Percentiles rank a stretch among this genome's conserved stretches.
Conservation (phyloP, 2,113 vertebrate genomes). For the Pampusana beccarii region DNA sequence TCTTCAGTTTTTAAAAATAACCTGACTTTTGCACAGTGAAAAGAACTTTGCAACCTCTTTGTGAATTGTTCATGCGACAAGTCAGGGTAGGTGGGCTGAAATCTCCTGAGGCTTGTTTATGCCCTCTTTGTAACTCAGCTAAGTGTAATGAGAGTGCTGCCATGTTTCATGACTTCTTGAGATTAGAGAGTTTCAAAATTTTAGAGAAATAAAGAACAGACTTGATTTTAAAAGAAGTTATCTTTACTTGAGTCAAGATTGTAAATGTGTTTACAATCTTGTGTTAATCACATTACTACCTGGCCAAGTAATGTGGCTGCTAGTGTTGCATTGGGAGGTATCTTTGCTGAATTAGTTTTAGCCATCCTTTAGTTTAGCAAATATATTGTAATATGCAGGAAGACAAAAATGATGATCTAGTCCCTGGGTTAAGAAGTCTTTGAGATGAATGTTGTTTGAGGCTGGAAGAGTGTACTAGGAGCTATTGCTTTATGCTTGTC, state of each 20-base stretch:
- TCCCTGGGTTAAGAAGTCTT: background rate
- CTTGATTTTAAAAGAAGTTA: background rate
- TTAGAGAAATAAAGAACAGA: background rate
- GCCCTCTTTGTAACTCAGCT: background rate
- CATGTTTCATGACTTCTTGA: background rate
- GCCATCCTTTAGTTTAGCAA: background rate
- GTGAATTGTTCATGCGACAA: background rate
- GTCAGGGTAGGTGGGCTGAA: background rate
- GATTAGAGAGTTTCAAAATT: background rate
- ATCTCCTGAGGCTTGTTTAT: background rate
- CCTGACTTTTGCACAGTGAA: background rate
- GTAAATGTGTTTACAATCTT: background rate
- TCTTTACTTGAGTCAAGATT: rapidly evolving
- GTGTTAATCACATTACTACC: background rate
- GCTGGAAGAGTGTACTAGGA: background rate
- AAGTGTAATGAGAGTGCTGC: background rate
- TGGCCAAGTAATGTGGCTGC: background rate
- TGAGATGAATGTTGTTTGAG: background rate
- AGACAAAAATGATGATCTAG: background rate
- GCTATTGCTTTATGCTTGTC: background rate
- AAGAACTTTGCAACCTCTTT: background rate
- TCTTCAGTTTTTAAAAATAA: background rate
- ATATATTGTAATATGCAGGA: background rate
- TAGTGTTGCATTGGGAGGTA: background rate
- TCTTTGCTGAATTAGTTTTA: background rate